phyloP scores from a whole-genome alignment of 2,888 invertebrate genomes.

The Balanococcus diminutus region DNA sequence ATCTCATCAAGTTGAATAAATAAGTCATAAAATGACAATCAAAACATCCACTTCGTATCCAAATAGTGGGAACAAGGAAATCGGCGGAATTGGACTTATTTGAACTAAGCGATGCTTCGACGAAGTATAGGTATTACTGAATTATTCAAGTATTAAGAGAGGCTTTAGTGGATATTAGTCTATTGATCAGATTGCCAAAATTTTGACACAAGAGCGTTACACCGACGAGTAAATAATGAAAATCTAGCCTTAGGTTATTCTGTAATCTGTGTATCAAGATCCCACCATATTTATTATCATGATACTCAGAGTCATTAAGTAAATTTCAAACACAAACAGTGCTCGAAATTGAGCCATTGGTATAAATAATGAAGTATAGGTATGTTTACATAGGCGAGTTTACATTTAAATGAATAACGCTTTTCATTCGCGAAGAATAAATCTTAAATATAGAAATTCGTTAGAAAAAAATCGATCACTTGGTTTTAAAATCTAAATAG shows the following conservation, averaged over 20 bases:
- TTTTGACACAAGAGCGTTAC: constrained; percentile 13
- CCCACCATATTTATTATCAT: neutral
- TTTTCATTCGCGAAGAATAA: neutral
- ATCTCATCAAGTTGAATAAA: no score
- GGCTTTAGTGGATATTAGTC: neutral
- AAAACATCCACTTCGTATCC: neutral
- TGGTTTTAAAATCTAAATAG: neutral
- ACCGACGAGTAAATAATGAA: constrained; percentile 16
- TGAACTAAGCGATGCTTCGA: neutral
- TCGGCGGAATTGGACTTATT: neutral
- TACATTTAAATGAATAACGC: neutral
- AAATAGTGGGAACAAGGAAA: neutral
- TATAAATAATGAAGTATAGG: neutral
- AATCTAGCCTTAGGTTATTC: neutral
- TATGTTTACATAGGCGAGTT: neutral
- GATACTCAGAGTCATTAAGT: neutral
- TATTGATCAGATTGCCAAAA: constrained; percentile 15
- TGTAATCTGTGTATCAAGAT: constrained; percentile 1
- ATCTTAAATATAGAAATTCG: neutral
- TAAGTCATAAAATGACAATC: neutral
- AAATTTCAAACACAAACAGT: neutral
- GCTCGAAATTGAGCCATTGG: neutral
- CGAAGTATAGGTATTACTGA: neutral
- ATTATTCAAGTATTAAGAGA: constrained; percentile 6
- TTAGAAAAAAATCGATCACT: neutral